Base-by-base conservation (phyloP, 2,888 invertebrate genomes). In the Lasioglossum vierecki region DNA sequence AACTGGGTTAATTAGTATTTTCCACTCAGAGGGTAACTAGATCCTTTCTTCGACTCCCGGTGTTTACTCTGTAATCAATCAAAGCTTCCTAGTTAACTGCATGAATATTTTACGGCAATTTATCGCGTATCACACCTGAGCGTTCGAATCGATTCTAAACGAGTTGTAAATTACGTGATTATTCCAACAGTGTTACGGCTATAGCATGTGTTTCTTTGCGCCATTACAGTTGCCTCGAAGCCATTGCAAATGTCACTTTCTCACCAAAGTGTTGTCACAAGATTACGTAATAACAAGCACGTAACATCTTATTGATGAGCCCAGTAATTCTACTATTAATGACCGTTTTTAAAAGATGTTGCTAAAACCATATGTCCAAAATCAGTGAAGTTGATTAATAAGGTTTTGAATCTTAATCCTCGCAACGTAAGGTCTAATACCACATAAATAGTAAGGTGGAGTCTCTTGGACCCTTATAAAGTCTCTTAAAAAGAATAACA, bases 21-120 rank as follows among this genome's bases (percentile, higher is more conserved):
- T 22, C n/a, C 3, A 1, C 9, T 39, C 39, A 8, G 22, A 39
- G 9, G 22, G 39, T n/a, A 68, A 39, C 4, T 39, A 68, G 9
- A 35, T 39, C 39, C 3, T 39, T 39, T 39, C 68, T 39, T 68
- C 35, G 22, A 35, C 9, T 39, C 3, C 1, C 35, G 39, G 18
- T 8, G 39, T 68, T 22, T 39, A 68, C 18, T 9, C 8, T 22
- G 39, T 18, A 39, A 68, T 68, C 39, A 39, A 68, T 68, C 68
- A 22, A 39, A 22, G 39, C 39, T 68, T 4, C 9, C 22, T 4
- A 68, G 9, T 39, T 4, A 68, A 35, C 22, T 1, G 22, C 39
- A 22, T 68, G 68, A 68, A 68, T 68, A 68, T 68, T 68, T 68
- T 39, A 68, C 68, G 9, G 1, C 9, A 68, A 39, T 68, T 68